Conservation (phyloP, 23 tunicate species). For the Diplosoma virens region DNA sequence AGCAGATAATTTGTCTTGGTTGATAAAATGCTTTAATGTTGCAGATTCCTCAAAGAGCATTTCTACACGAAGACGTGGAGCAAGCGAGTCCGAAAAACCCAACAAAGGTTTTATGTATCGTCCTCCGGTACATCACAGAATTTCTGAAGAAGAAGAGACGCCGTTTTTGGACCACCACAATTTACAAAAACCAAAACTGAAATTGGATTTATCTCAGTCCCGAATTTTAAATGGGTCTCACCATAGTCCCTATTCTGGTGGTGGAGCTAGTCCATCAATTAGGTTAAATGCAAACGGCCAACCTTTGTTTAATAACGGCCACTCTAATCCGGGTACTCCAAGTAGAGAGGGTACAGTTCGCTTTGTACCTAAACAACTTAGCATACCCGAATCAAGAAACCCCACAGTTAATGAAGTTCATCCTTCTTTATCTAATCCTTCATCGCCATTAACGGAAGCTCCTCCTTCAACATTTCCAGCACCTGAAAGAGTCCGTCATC, state of each 20-base stretch:
- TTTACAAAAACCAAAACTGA: too few species aligned
- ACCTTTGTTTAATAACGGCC: too few species aligned
- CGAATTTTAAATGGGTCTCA: too few species aligned
- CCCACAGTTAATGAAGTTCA: not conserved
- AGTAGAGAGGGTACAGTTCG: not conserved
- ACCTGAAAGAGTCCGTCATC: not conserved
- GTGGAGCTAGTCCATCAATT: too few species aligned
- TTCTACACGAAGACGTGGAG: constrained; percentile 2
- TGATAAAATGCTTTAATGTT: too few species aligned
- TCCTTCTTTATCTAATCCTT: not conserved
- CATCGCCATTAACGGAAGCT: not conserved
- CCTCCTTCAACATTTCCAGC: not conserved
- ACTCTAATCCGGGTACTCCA: constrained; percentile 11
- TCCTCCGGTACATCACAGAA: not conserved
- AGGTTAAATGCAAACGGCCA: too few species aligned
- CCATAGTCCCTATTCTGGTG: too few species aligned
- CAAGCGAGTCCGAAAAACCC: constrained; percentile 2
- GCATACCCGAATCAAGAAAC: not conserved
- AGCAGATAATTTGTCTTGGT: not conserved
- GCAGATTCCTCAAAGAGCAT: not conserved
- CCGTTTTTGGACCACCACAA: too few species aligned
- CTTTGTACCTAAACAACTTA: not conserved
- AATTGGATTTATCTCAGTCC: too few species aligned
- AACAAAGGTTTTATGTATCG: not conserved
- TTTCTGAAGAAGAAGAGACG: not conserved